Conservation (phyloP, 2,797 vertebrate genomes). For the Paguma larvata region DNA sequence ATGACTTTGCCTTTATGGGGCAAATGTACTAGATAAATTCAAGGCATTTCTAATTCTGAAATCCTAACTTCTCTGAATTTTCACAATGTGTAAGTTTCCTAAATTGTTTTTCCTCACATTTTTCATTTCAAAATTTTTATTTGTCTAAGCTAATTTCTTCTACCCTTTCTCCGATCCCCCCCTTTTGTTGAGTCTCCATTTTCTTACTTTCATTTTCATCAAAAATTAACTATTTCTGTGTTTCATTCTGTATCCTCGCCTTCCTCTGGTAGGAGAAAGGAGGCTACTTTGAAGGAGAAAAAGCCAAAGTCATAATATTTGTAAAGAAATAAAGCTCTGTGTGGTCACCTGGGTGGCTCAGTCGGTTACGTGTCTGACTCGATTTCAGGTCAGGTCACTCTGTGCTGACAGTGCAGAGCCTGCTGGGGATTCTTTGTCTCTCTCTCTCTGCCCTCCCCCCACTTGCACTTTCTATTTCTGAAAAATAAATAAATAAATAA, state of each 20-base stretch:
- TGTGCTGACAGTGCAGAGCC: too few relatives aligned
- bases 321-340: neutral
- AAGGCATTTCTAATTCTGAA: neutral
- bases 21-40: neutral
- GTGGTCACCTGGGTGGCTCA: too few relatives aligned
- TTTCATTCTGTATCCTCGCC: neutral
- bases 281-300: neutral
- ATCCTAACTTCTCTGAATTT: neutral
- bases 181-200: neutral
- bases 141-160: neutral
- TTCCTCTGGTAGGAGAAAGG: neutral
- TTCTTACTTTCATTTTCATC: neutral
- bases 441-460: too few relatives aligned
- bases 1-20: neutral
- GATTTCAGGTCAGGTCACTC: too few relatives aligned
- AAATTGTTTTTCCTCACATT: neutral
- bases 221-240: neutral
- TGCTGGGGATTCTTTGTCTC: too few relatives aligned
- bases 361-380: too few relatives aligned
- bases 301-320: neutral
- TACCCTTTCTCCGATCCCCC: neutral
- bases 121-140: conserved; percentile 6
- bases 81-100: neutral
- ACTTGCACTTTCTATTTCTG: too few relatives aligned
- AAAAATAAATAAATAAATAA: too few relatives aligned